Evolutionary conservation across 2,113 vertebrate genomes (phyloP).

Genomic region (Capreolus pygargus): DNA sequence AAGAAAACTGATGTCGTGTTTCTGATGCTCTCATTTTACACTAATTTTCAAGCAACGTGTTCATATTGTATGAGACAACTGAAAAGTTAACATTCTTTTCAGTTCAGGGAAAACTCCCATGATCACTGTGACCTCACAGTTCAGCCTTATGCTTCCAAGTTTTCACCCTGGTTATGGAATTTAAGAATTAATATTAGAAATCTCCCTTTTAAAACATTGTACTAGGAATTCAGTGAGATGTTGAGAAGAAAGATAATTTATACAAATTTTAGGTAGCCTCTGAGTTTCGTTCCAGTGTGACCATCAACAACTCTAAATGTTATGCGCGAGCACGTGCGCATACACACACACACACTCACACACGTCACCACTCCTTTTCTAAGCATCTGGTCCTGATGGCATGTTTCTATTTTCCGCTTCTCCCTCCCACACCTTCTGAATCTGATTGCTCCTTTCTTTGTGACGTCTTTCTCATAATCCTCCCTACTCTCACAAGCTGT

Average conservation of each 20-base stretch:
- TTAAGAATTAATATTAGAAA: not conserved
- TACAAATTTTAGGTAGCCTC: not conserved
- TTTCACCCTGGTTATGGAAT: not conserved
- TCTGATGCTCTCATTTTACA: not conserved
- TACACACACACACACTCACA: not conserved
- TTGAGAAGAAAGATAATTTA: not conserved
- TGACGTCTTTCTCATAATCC: not conserved
- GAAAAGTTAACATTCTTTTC: not conserved
- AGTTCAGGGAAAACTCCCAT: not conserved
- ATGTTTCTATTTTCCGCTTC: not conserved
- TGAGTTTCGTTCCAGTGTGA: not conserved
- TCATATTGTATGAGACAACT: not conserved
- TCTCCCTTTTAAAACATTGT: not conserved
- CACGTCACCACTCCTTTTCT: not conserved
- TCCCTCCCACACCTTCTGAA: not conserved
- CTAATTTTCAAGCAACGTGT: not conserved
- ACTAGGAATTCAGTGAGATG: not conserved
- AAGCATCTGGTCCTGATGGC: not conserved
- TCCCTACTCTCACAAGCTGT: not conserved
- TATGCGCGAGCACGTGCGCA: accelerated
- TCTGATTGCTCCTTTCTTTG: not conserved
- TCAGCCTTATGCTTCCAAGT: not conserved
- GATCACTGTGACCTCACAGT: not conserved
- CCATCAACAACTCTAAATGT: not conserved
- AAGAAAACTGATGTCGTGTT: not conserved